Percentiles rank a stretch among this genome's conserved stretches.
Evolutionary conservation across 2,113 vertebrate genomes (phyloP).

Genomic region (Xenopus tropicalis): UCB_Xtro_10.0 CM004443.2:203896001-203896500

Average conservation of each 20-base stretch:
- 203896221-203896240: background rate
- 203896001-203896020: too few relatives aligned
- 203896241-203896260: background rate
- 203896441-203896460: conserved; percentile 88
- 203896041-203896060: too few relatives aligned
- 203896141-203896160: too few relatives aligned
- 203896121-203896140: too few relatives aligned
- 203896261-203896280: conserved; percentile 62
- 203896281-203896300: conserved; percentile 83
- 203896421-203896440: conserved; percentile 97
- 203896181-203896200: too few relatives aligned
- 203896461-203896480: conserved; percentile 90
- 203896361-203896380: conserved; percentile 73
- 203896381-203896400: conserved; percentile 78
- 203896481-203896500: conserved; percentile 78
- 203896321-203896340: conserved; percentile 83
- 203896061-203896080: too few relatives aligned
- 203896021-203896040: too few relatives aligned
- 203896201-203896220: background rate
- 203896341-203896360: conserved; percentile 81
- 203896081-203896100: too few relatives aligned
- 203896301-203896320: conserved; percentile 89
- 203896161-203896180: too few relatives aligned
- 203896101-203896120: too few relatives aligned
- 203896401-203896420: conserved; percentile 96